A percentile compares a stretch with the other conserved stretches of the same genome.
Conservation (phyloP, 2,797 vertebrate genomes). For the Microctenopoma lineatum region DNA sequence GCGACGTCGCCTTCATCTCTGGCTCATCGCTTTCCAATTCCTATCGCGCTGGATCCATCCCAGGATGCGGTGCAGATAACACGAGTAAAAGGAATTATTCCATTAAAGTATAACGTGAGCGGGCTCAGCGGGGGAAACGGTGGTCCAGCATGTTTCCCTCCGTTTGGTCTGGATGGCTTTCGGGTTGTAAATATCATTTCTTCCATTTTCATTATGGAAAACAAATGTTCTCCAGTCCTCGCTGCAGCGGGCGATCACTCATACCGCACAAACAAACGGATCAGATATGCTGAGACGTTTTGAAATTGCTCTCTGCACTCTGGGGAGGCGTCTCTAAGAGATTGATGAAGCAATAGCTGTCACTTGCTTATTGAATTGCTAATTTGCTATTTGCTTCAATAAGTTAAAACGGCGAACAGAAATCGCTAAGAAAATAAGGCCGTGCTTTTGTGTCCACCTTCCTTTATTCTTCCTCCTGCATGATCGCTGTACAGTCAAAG, state of each 20-base stretch:
- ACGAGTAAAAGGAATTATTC: not conserved
- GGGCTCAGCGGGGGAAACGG: not conserved
- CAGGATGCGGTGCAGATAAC: conserved; percentile 3
- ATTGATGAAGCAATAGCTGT: conserved; percentile 19
- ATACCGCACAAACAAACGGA: conserved; percentile 10
- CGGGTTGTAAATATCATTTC: not conserved
- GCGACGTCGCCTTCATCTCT: no score
- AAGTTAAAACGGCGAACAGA: conserved; percentile 20
- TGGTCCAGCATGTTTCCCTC: not conserved
- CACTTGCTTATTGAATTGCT: conserved; percentile 2
- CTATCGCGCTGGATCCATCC: not conserved
- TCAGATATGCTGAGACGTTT: not conserved
- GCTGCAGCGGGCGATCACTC: conserved; percentile 18
- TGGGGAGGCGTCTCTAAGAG: conserved; percentile 2
- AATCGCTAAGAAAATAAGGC: conserved; percentile 12
- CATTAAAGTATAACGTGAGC: not conserved
- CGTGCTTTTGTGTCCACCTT: not conserved
- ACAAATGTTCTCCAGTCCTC: not conserved
- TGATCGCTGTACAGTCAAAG: not conserved
- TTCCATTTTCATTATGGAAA: not conserved
- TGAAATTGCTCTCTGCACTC: not conserved
- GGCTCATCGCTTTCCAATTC: not conserved
- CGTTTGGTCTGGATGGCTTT: conserved; percentile 3
- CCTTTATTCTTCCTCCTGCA: no score
- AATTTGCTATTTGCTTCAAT: conserved; percentile 13